Conservation (phyloP, 2,113 vertebrate species). For the Istiophorus platypterus region DNA sequence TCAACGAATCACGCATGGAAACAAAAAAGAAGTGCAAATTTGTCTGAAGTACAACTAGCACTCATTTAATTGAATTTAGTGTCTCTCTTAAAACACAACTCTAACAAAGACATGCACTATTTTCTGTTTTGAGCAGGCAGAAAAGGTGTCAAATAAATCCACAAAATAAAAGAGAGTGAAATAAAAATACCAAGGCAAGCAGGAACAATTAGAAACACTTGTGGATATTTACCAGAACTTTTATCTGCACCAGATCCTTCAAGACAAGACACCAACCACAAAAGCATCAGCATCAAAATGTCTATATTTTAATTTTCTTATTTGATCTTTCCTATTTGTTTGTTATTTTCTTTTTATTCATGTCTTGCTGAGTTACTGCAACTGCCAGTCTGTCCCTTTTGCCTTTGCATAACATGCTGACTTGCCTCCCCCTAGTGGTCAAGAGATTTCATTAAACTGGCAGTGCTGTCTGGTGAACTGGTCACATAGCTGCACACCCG, state of each 20-base stretch:
- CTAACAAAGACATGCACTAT: slow-evolving; percentile 46
- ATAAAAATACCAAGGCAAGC: slow-evolving; percentile 34
- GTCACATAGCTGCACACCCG: no score
- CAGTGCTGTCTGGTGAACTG: not conserved
- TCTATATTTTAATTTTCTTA: not conserved
- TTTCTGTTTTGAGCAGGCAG: not conserved
- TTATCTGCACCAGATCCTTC: slow-evolving; percentile 72
- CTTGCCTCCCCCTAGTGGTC: slow-evolving; percentile 71
- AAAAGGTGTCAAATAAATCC: slow-evolving; percentile 13
- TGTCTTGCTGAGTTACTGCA: not conserved
- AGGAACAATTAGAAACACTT: slow-evolving; percentile 12
- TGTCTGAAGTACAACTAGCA: not conserved
- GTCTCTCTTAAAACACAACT: not conserved
- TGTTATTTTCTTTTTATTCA: not conserved
- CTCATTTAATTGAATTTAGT: not conserved
- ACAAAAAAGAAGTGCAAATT: not conserved
- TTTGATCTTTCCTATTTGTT: not conserved
- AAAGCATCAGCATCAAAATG: slow-evolving; percentile 37
- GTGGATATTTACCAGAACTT: slow-evolving; percentile 75
- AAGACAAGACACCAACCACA: slow-evolving; percentile 67
- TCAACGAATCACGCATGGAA: not conserved
- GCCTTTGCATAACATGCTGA: slow-evolving; percentile 5
- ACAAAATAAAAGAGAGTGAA: not conserved
- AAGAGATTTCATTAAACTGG: not conserved
- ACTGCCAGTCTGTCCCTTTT: not conserved